Percentiles rank a stretch among this genome's conserved stretches.
Conservation (phyloP, 2,797 vertebrate genomes). For the Lutjanus argentimaculatus region DNA sequence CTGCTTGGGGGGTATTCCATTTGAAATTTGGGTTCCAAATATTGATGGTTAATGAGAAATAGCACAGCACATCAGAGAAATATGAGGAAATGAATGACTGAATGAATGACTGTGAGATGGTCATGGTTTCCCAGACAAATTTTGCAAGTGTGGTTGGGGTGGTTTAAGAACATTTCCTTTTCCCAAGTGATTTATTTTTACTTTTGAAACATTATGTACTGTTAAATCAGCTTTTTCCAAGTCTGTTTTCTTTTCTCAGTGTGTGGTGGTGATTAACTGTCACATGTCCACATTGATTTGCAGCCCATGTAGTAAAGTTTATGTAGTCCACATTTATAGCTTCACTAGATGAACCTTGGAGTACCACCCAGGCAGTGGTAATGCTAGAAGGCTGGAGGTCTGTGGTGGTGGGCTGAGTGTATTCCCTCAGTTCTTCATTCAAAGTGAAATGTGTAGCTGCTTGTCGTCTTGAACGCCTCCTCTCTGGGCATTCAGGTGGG, state of each 20-base stretch:
- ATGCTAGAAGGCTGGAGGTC: not conserved
- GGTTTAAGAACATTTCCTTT: no score
- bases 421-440: not conserved
- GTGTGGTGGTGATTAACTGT: not conserved
- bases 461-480: not conserved
- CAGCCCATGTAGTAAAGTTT: conserved; percentile 1
- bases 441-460: not conserved
- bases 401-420: not conserved
- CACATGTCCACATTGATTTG: conserved; percentile 5
- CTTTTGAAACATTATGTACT: not conserved
- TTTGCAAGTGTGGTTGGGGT: no score
- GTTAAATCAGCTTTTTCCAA: not conserved
- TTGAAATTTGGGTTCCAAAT: not conserved
- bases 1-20: conserved; percentile 9
- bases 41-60: not conserved
- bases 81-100: no score
- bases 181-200: no score
- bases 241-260: not conserved
- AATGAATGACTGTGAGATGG: no score
- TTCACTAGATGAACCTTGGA: not conserved
- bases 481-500: not conserved
- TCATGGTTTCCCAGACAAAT: no score
- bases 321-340: conserved; percentile 2
- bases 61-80: no score
- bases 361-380: conserved; percentile 1